Evolutionary conservation across 2,888 invertebrate species (phyloP).

Genomic region (Vesta saturnalis): DNA sequence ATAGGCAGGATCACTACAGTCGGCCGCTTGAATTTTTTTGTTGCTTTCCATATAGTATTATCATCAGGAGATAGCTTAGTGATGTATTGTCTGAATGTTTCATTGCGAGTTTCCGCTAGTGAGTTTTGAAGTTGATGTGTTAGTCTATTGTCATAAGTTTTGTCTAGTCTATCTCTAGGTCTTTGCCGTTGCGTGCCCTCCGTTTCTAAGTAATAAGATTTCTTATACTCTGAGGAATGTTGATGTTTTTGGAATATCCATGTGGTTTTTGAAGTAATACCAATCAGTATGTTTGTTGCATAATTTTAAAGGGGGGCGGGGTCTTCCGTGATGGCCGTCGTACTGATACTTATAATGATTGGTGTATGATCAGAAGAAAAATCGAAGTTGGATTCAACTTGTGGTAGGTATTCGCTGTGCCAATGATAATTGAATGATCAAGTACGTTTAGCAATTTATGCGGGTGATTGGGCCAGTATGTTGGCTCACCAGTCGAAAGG

Average conservation of each 20-base stretch:
- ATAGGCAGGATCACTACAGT: too few species aligned
- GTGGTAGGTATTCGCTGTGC: background rate
- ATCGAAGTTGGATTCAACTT: too few species aligned
- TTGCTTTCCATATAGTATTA: too few species aligned
- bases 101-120: background rate
- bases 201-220: background rate
- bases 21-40: background rate
- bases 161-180: background rate
- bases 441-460: background rate
- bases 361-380: too few species aligned
- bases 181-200: background rate
- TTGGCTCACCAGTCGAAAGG: background rate
- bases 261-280: background rate
- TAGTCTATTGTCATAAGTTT: background rate
- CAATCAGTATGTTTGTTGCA: background rate
- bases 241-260: background rate
- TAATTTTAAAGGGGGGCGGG: background rate
- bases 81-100: background rate
- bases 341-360: background rate
- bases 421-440: background rate
- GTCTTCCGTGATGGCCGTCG: too few species aligned
- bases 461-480: background rate
- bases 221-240: background rate
- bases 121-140: background rate
- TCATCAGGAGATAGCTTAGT: background rate